These are phyloP conservation scores for Pseudomyrmex sp. DNA, from an alignment of 1,140 invertebrate genomes.

Conservation along the genomic window DNA sequence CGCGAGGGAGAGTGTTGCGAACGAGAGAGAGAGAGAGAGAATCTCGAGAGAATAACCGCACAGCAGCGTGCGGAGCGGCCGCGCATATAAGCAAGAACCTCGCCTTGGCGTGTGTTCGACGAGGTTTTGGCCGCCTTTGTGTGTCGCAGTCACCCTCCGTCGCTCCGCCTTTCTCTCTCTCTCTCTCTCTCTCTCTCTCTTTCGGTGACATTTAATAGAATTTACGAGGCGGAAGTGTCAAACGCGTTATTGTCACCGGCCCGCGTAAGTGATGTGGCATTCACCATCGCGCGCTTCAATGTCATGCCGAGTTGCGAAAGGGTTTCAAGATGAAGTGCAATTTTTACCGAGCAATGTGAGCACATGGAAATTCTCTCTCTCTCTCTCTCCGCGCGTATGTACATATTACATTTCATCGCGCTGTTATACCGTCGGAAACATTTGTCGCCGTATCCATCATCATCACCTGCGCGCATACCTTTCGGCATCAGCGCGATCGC, in stretches of 20 bases:
- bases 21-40: conserved; percentile 26
- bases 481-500: neutral
- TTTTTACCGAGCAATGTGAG: neutral
- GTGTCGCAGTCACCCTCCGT: conserved; percentile 19
- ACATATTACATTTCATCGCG: neutral
- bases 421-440: neutral
- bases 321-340: conserved; percentile 4
- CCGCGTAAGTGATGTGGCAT: conserved; percentile 12
- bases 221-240: conserved; percentile 48
- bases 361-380: too few species aligned
- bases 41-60: conserved; percentile 57
- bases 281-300: conserved; percentile 19
- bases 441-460: conserved; percentile 13
- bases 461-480: neutral
- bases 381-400: too few species aligned
- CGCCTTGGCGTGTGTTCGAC: conserved; percentile 45
- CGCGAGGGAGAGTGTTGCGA: neutral
- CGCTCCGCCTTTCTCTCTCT: neutral
- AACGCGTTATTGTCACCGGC: conserved; percentile 38
- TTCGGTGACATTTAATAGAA: conserved; percentile 46
- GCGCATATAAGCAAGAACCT: conserved; percentile 32
- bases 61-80: conserved; percentile 24
- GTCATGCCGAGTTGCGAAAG: conserved; percentile 8
- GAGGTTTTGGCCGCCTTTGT: conserved; percentile 38
- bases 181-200: neutral